phyloP scores from a whole-genome alignment of 2,797 vertebrate species.

The Sebastes diaconus region DNA sequence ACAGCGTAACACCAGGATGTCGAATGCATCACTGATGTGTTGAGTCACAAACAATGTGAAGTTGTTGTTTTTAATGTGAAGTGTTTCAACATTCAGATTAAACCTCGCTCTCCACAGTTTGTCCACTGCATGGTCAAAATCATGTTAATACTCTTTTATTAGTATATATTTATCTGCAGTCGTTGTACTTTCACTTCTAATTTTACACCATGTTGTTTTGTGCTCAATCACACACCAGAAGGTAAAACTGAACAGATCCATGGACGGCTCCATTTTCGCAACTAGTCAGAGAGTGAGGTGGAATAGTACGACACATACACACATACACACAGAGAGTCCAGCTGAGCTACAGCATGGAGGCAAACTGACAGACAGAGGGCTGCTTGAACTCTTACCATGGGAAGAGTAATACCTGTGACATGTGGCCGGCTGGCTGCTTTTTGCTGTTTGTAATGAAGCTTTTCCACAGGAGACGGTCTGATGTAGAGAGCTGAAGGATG shows the following conservation, averaged over 20 bases:
- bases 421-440: conserved; percentile 88
- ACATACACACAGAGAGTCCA: conserved; percentile 9
- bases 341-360: background rate
- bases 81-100: background rate
- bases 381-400: conserved; percentile 47
- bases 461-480: conserved; percentile 83
- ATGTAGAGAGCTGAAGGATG: conserved; percentile 84
- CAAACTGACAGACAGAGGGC: conserved; percentile 31
- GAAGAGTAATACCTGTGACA: conserved; percentile 87
- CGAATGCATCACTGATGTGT: background rate
- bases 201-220: background rate
- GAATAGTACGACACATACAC: background rate
- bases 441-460: conserved; percentile 81
- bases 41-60: background rate
- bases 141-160: background rate
- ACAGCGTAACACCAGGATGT: too few relatives aligned
- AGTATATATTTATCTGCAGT: background rate
- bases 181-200: background rate
- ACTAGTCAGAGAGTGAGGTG: conserved; percentile 1
- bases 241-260: background rate
- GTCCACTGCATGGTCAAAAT: background rate
- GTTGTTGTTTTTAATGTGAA: background rate
- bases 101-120: background rate
- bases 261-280: conserved; percentile 8
- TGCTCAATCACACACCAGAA: background rate